Evolutionary conservation across 2,888 invertebrate genomes (phyloP).

Genomic region (Andrena praecox): DNA sequence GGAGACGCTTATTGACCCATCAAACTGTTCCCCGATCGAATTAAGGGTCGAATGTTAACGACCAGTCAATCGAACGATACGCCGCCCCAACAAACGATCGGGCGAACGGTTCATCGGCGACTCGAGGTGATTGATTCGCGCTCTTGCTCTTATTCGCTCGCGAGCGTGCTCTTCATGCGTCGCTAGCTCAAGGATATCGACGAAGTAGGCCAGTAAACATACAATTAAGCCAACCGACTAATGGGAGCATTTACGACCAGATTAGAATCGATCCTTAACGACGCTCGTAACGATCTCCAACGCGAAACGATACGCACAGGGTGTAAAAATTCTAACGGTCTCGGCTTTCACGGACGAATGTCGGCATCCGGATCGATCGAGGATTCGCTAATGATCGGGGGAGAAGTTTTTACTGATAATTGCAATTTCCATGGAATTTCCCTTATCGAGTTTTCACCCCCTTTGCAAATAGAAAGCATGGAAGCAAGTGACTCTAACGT

Average conservation of each 20-base stretch:
- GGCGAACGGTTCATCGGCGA: neutral
- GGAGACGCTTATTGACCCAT: slow-evolving; percentile 12
- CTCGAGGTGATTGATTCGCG: slow-evolving; percentile 21
- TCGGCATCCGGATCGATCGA: neutral
- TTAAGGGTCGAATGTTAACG: slow-evolving; percentile 21
- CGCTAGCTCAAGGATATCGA: neutral
- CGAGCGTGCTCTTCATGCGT: neutral
- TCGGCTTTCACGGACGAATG: neutral
- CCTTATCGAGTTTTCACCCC: neutral
- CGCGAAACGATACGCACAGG: neutral
- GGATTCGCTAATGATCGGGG: neutral
- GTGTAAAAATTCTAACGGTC: neutral
- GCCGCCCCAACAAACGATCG: neutral
- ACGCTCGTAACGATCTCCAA: slow-evolving; percentile 26
- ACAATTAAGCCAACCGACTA: slow-evolving; percentile 43
- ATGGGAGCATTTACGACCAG: slow-evolving; percentile 33
- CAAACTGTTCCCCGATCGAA: neutral
- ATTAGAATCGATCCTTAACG: slow-evolving; percentile 42
- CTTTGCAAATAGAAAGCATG: too few species aligned
- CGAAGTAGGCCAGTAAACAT: slow-evolving; percentile 41
- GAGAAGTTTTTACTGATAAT: neutral
- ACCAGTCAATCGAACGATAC: slow-evolving; percentile 13
- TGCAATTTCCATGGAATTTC: neutral
- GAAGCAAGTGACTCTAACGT: too few species aligned
- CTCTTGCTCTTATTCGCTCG: neutral